These are phyloP conservation scores for Pelecanoides urinatrix DNA, from an alignment of 2,113 vertebrate genomes.

Conservation along the genomic window DNA sequence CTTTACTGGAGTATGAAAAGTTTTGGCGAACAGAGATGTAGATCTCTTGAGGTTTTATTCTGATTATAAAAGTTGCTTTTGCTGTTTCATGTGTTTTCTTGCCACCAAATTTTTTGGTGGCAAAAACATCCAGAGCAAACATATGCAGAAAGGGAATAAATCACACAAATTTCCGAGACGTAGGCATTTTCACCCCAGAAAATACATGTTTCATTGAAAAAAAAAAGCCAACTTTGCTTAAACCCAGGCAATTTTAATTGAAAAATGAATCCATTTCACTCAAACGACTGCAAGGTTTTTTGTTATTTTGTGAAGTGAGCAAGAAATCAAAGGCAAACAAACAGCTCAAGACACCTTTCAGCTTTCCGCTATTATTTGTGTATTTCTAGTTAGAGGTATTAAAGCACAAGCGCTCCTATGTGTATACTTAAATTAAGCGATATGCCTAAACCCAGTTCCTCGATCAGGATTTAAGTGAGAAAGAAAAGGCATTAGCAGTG, in stretches of 20 bases:
- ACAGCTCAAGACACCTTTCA: not conserved
- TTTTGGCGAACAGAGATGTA: not conserved
- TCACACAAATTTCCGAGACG: not conserved
- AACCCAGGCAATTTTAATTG: not conserved
- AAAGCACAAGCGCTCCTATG: not conserved
- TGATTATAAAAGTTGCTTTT: not conserved
- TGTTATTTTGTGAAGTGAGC: not conserved
- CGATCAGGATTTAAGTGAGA: not conserved
- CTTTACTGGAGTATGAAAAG: not conserved
- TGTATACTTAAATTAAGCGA: constrained; percentile 1
- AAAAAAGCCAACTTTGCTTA: not conserved
- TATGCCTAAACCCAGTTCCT: not conserved
- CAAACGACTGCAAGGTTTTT: not conserved
- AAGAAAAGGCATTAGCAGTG: constrained; percentile 18
- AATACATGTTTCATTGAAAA: not conserved
- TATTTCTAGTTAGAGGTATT: not conserved
- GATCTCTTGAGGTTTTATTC: not conserved
- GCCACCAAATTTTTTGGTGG: not conserved
- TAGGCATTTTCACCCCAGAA: not conserved
- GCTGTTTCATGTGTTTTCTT: not conserved
- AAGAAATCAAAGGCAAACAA: constrained; percentile 26
- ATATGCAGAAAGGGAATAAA: not conserved
- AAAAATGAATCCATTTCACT: constrained; percentile 35
- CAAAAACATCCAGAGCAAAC: not conserved
- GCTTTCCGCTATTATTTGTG: not conserved